A percentile compares a stretch with the other conserved stretches of the same genome.
These are phyloP conservation scores for Deilephila porcellus DNA, from an alignment of 2,888 invertebrate species.

Conservation along the genomic window DNA sequence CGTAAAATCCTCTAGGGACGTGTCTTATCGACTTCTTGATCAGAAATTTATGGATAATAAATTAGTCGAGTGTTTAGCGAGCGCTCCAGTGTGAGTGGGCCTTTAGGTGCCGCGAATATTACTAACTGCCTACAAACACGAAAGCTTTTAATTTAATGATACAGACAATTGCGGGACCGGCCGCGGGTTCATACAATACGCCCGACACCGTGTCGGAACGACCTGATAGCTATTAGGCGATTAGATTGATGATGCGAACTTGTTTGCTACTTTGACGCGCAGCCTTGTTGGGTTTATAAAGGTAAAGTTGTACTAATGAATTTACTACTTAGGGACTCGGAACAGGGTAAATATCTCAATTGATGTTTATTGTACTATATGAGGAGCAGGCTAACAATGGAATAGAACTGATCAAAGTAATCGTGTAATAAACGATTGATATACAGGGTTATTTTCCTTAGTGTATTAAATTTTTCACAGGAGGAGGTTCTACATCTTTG, in stretches of 20 bases:
- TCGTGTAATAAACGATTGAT: too few relatives aligned
- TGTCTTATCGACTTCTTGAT: constrained; percentile 71
- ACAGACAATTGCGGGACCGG: constrained; percentile 55
- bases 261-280: constrained; percentile 30
- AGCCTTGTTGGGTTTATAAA: constrained; percentile 34
- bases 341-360: background rate
- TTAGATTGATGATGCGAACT: constrained; percentile 49
- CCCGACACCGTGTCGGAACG: constrained; percentile 40
- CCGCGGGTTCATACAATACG: constrained; percentile 44
- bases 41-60: constrained; percentile 70
- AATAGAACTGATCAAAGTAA: too few relatives aligned
- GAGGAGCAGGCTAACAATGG: too few relatives aligned
- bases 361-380: background rate
- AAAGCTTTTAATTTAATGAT: constrained; percentile 76
- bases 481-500: too few relatives aligned
- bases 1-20: constrained; percentile 61
- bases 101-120: constrained; percentile 65
- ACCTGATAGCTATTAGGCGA: constrained; percentile 52
- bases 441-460: too few relatives aligned
- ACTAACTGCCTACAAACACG: constrained; percentile 71
- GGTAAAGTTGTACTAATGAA: constrained; percentile 27
- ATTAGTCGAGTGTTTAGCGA: constrained; percentile 68
- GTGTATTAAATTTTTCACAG: too few relatives aligned
- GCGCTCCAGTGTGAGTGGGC: constrained; percentile 53
- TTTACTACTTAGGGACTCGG: constrained; percentile 5